Evolutionary conservation across 2,113 vertebrate species (phyloP).

Genomic region (Phoxinus phoxinus): DNA sequence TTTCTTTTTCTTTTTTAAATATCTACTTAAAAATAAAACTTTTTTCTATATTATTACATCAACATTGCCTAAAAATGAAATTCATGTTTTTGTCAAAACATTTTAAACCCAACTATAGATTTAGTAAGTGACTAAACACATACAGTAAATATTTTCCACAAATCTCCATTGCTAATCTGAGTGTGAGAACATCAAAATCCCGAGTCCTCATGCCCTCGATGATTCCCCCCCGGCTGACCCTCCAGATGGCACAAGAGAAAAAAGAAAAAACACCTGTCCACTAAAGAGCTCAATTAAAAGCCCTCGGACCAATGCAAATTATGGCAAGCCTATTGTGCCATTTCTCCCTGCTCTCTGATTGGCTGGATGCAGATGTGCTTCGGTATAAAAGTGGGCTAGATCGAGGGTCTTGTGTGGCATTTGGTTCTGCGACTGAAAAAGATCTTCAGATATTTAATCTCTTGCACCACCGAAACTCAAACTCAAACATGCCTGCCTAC

Average conservation of each 20-base stretch:
- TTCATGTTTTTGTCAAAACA: background rate
- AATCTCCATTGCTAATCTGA: slow-evolving; percentile 14
- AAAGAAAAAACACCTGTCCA: slow-evolving; percentile 70
- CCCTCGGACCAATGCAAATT: slow-evolving; percentile 44
- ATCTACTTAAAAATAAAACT: background rate
- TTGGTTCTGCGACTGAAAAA: slow-evolving; percentile 32
- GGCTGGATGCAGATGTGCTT: slow-evolving; percentile 55
- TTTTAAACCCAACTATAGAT: background rate
- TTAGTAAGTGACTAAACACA: background rate
- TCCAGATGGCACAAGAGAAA: slow-evolving; percentile 62
- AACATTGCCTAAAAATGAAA: background rate
- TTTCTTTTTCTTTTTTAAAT: background rate
- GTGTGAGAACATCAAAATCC: slow-evolving; percentile 41
- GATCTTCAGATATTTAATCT: background rate
- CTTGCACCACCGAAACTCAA: background rate
- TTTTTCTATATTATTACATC: background rate
- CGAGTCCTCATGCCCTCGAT: slow-evolving; percentile 57
- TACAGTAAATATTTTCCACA: background rate
- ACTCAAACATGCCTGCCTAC: slow-evolving; percentile 69
- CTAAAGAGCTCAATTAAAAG: slow-evolving; percentile 65
- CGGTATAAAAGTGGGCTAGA: slow-evolving; percentile 68
- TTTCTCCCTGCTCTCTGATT: slow-evolving; percentile 64
- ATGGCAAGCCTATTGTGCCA: slow-evolving; percentile 64
- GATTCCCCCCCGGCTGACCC: slow-evolving; percentile 72
- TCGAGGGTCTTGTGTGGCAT: slow-evolving; percentile 24